Percentiles rank a stretch among this genome's conserved stretches.
These are phyloP conservation scores for Anthopleura sola DNA, from an alignment of 64 coral and sea anemone genomes.

Conservation along the genomic window DNA sequence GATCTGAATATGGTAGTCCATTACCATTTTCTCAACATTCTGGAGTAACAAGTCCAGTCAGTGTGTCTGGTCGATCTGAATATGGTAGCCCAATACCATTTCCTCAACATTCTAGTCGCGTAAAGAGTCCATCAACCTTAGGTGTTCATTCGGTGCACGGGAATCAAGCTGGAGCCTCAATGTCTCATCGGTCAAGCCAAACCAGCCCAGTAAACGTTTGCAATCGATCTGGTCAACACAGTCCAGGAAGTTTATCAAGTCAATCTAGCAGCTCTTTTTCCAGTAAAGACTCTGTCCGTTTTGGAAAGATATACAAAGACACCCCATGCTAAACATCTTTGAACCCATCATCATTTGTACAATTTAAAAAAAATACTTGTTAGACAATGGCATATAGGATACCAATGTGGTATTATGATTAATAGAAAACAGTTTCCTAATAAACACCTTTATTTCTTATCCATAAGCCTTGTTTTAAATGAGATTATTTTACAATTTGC, in stretches of 20 bases:
- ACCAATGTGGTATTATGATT: too few relatives aligned
- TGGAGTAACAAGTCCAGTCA: not conserved
- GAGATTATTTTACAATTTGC: not conserved
- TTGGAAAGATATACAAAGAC: not conserved
- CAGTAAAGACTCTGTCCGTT: not conserved
- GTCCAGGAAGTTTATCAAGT: not conserved
- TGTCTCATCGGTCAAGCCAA: not conserved
- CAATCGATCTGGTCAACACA: not conserved
- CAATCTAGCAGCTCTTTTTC: not conserved
- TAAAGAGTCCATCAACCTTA: not conserved
- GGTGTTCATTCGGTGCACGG: not conserved
- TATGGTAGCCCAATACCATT: not conserved
- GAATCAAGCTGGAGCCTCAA: not conserved
- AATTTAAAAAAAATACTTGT: too few relatives aligned
- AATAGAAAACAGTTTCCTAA: too few relatives aligned
- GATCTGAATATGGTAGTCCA: not conserved
- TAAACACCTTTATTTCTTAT: too few relatives aligned
- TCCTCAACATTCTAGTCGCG: not conserved
- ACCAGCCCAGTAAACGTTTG: not conserved
- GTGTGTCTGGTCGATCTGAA: not conserved
- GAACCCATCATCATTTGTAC: not conserved
- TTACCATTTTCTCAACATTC: not conserved
- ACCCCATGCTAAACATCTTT: not conserved
- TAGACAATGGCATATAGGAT: too few relatives aligned
- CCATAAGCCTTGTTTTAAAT: too few relatives aligned